A percentile compares a stretch with the other conserved stretches of the same genome.
phyloP scores from a whole-genome alignment of 1,140 invertebrate species.

The Lamellibrachia luymesi region DNA sequence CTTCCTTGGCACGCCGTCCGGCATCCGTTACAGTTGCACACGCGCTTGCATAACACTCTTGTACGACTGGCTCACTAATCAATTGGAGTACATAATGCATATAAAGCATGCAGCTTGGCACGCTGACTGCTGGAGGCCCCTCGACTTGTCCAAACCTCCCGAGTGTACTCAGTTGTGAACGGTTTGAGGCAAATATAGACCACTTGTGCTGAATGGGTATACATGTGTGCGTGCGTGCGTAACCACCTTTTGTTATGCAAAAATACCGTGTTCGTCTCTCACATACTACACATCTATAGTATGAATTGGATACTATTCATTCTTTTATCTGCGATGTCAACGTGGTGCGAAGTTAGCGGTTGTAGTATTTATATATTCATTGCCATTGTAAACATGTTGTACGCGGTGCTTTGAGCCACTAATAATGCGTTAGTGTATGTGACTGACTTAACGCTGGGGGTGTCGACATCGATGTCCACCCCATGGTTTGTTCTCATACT shows the following conservation, averaged over 20 bases:
- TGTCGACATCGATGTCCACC: too few species aligned
- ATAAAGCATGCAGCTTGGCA: background rate
- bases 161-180: background rate
- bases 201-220: background rate
- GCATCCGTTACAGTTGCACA: background rate
- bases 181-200: background rate
- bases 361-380: too few species aligned
- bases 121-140: background rate
- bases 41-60: background rate
- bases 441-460: too few species aligned
- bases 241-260: background rate
- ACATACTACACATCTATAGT: background rate
- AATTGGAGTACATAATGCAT: background rate
- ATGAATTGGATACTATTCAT: background rate
- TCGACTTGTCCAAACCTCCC: background rate
- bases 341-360: too few species aligned
- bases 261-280: background rate
- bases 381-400: too few species aligned
- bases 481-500: background rate
- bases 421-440: too few species aligned
- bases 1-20: background rate
- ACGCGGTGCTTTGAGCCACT: too few species aligned
- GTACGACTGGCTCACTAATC: background rate
- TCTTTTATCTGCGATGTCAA: too few species aligned
- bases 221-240: background rate